A percentile compares a stretch with the other conserved stretches of the same genome.
These are phyloP conservation scores for Pterophyllum scalare DNA, from an alignment of 2,113 vertebrate genomes.

Conservation along the genomic window DNA sequence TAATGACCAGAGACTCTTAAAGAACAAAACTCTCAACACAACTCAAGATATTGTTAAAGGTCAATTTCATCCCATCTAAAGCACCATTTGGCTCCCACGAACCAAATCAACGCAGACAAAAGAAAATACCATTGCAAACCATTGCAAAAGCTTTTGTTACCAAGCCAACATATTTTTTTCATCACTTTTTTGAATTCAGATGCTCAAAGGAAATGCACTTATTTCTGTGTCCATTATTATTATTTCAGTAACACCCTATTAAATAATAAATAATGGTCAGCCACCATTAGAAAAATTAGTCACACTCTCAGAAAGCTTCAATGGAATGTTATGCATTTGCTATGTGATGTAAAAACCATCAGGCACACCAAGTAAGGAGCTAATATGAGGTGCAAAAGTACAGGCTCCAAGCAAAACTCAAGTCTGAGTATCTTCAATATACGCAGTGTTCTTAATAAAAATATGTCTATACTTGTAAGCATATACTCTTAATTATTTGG, in stretches of 20 bases:
- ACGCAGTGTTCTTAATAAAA: neutral
- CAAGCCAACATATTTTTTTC: conserved; percentile 1
- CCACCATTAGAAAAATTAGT: conserved; percentile 11
- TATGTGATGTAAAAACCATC: neutral
- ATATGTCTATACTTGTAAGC: neutral
- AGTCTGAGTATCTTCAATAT: neutral
- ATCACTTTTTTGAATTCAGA: neutral
- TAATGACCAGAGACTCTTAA: conserved; percentile 75
- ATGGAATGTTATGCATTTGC: neutral
- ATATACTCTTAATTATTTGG: neutral
- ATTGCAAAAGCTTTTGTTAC: conserved; percentile 17
- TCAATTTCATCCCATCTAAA: conserved; percentile 59
- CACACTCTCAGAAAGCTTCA: neutral
- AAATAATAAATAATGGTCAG: neutral
- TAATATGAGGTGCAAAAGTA: conserved; percentile 3
- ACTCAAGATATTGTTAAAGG: conserved; percentile 66
- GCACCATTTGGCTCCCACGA: conserved; percentile 62
- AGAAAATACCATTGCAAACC: conserved; percentile 25
- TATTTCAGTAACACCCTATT: neutral
- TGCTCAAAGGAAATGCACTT: neutral
- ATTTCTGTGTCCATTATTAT: neutral
- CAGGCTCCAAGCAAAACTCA: neutral
- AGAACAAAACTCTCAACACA: conserved; percentile 79
- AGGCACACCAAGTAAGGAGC: neutral
- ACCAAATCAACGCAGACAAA: conserved; percentile 44